Conservation (phyloP, 2,797 vertebrate genomes). For the Anguilla obscura region DNA sequence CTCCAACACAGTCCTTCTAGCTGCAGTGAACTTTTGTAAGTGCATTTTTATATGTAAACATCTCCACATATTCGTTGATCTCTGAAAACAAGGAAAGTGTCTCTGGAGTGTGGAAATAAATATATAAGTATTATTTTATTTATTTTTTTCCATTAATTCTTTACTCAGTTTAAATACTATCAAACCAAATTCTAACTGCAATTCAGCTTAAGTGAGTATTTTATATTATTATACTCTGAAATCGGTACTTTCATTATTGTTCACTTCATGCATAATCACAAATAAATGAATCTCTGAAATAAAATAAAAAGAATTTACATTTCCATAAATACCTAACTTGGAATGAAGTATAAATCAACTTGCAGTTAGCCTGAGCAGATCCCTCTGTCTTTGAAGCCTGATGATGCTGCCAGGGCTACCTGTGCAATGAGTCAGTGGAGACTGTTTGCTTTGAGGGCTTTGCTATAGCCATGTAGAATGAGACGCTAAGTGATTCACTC, state of each 20-base stretch:
- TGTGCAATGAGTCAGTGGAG: background rate
- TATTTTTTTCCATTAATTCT: background rate
- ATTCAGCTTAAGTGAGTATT: background rate
- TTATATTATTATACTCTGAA: background rate
- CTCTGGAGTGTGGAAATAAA: no score
- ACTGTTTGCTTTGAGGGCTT: background rate
- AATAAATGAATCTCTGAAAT: background rate
- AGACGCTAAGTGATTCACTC: background rate
- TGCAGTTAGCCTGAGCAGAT: background rate
- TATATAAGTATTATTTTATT: no score
- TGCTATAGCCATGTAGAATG: background rate
- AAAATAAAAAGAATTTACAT: background rate
- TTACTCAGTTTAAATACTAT: background rate
- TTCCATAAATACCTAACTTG: background rate
- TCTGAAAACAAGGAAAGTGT: background rate
- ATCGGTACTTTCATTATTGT: background rate
- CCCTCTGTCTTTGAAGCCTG: background rate
- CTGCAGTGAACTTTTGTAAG: background rate
- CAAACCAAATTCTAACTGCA: background rate
- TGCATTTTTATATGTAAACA: background rate
- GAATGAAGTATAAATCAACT: background rate
- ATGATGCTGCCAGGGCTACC: background rate
- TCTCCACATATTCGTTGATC: background rate
- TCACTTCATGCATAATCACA: background rate
- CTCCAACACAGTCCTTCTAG: background rate